Evolutionary conservation across 1,140 invertebrate species (phyloP), one percentile per base, ranked within the genome.

Genomic region (Colletes gigas): DNA sequence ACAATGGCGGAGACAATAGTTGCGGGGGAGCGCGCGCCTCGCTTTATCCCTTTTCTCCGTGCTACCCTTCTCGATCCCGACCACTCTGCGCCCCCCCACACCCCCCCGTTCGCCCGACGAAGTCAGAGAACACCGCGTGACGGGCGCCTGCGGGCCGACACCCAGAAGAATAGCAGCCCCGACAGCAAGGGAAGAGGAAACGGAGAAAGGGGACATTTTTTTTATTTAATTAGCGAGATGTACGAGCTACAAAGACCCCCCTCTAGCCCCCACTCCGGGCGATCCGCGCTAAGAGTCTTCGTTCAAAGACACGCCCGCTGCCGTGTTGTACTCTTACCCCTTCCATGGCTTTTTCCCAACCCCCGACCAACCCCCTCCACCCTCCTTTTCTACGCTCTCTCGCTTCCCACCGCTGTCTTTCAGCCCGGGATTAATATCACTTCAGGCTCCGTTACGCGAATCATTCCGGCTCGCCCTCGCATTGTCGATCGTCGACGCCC

Each of bases 201-300:
- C 73, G 74, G 72, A 44, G 63, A 75, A 69, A 83, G 79, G 79
- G 69, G 50, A 79, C 72, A 81, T 89, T 90, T 47, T 91, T 85
- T 90, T 91, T 89, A 92, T 92, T 92, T 90, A 91, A 92, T 92
- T 92, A 92, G 88, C 86, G 84, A 91, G 85, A 90, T 90, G 88
- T 88, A 89, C 88, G 86, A 82, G 82, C 83, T 91, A 85, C 89
- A 89, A 91, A 90, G 88, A 87, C 83, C 85, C 85, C 84, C 2
- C 30, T 30, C 30, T 30, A 30, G 1, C 30, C 2, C 30, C 62
- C n/a, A 39, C 65, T 62, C 55, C 63, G 63, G 17, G 55, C 19
- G 71, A 57, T 72, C 59, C 14, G 41, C 44, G 66, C 39, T 60
- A 69, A 84, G 65, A 73, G 69, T 81, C 69, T 30, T 47, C 59